phyloP scores from a whole-genome alignment of 2,888 invertebrate genomes.

The Aricia artaxerxes region DNA sequence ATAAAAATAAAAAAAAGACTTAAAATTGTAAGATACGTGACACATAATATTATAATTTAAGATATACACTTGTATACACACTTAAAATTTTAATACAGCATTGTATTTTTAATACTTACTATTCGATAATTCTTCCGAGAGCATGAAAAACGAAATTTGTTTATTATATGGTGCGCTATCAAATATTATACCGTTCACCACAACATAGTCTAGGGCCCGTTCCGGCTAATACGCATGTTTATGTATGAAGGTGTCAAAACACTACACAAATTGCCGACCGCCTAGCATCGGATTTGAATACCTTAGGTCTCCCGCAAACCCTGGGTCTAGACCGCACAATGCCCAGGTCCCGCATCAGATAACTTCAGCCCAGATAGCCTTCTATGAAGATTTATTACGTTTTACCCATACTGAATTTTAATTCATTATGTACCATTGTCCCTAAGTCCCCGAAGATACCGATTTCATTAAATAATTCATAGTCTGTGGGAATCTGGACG shows the following conservation, averaged over 20 bases:
- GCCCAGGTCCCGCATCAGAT: conserved; percentile 65
- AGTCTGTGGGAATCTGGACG: conserved; percentile 45
- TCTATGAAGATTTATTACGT: conserved; percentile 75
- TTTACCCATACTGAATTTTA: conserved; percentile 72
- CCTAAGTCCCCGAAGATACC: conserved; percentile 45
- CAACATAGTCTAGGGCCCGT: neutral
- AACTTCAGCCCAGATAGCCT: conserved; percentile 74
- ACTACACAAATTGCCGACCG: conserved; percentile 68
- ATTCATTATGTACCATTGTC: conserved; percentile 68
- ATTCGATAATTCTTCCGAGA: too few species aligned
- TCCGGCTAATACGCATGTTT: conserved; percentile 50
- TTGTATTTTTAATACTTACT: too few species aligned
- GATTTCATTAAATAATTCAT: conserved; percentile 44
- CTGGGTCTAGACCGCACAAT: conserved; percentile 13
- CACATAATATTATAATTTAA: too few species aligned
- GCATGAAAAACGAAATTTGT: too few species aligned
- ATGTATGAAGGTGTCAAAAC: conserved; percentile 77
- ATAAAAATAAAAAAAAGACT: too few species aligned
- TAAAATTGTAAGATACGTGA: too few species aligned
- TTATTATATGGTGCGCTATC: neutral
- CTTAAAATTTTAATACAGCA: too few species aligned
- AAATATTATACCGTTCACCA: neutral
- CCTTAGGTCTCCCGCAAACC: conserved; percentile 48
- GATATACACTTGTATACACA: too few species aligned
- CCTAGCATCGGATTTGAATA: conserved; percentile 75